Evolutionary conservation across 1,140 invertebrate genomes (phyloP).

Genomic region (Psix sp.): DNA sequence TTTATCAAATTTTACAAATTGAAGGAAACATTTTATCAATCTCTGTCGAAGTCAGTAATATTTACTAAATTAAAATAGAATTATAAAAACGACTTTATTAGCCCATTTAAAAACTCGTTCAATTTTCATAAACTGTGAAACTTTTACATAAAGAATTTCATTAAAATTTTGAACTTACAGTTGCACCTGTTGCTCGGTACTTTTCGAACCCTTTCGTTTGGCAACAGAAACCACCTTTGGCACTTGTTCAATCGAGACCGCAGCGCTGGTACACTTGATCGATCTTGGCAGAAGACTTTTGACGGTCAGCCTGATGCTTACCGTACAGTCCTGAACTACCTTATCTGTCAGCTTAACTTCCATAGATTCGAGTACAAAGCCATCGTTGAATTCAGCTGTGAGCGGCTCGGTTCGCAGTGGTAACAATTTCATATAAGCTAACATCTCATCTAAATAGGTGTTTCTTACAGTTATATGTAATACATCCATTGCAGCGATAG

Average conservation of each 20-base stretch:
- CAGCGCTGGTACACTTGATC: constrained; percentile 77
- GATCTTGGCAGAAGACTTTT: constrained; percentile 80
- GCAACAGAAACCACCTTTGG: constrained; percentile 58
- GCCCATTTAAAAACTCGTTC: no score
- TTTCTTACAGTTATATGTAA: constrained; percentile 85
- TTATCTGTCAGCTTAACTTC: constrained; percentile 76
- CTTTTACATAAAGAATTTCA: background rate
- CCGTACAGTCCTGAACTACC: constrained; percentile 79
- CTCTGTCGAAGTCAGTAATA: no score
- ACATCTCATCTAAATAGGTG: constrained; percentile 86
- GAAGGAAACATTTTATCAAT: no score
- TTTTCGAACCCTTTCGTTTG: constrained; percentile 62
- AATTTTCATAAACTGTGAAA: no score
- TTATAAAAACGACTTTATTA: no score
- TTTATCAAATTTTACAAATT: no score
- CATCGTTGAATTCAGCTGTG: constrained; percentile 68
- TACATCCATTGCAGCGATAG: constrained; percentile 85
- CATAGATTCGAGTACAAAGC: constrained; percentile 76
- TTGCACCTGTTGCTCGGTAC: constrained; percentile 61
- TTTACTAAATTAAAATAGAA: no score
- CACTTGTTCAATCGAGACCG: constrained; percentile 77
- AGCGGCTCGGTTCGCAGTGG: constrained; percentile 70
- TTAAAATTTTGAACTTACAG: constrained; percentile 60
- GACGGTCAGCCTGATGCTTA: constrained; percentile 79
- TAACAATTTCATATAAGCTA: constrained; percentile 81